Evolutionary conservation across 2,888 invertebrate species (phyloP).

Genomic region (Plusia festucae): DNA sequence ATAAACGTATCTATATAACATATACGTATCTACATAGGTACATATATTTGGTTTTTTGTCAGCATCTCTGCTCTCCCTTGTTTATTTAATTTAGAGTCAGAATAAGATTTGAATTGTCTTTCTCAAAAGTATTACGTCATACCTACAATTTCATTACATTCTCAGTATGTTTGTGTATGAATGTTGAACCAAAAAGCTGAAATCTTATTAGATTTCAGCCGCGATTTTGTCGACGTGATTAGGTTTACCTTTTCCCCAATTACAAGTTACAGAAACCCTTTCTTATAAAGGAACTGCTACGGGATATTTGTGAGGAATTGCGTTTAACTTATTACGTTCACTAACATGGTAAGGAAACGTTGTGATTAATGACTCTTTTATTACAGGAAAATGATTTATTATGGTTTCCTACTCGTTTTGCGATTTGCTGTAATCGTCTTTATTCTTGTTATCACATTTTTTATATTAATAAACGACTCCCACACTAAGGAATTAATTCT

Average conservation of each 20-base stretch:
- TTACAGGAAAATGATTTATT: background rate
- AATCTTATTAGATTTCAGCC: background rate
- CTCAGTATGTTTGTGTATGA: background rate
- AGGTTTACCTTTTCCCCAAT: slow-evolving; percentile 4
- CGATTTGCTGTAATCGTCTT: background rate
- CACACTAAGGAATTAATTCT: no score
- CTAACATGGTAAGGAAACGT: background rate
- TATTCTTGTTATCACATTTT: no score
- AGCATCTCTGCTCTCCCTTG: background rate
- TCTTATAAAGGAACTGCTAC: background rate
- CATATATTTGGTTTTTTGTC: background rate
- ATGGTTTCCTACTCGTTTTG: background rate
- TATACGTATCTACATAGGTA: background rate
- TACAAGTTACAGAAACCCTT: slow-evolving; percentile 4
- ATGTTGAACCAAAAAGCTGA: background rate
- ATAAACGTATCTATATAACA: background rate
- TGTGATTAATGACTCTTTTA: background rate
- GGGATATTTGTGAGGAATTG: background rate
- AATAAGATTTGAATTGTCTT: background rate
- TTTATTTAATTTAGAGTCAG: slow-evolving; percentile 2
- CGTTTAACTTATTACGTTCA: background rate
- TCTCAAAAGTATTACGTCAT: background rate
- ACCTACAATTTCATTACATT: background rate
- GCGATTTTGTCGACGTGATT: slow-evolving; percentile 4
- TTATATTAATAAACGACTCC: no score